Base-by-base conservation (phyloP, 2,888 invertebrate genomes). In the Protodeltote pygarga region DNA sequence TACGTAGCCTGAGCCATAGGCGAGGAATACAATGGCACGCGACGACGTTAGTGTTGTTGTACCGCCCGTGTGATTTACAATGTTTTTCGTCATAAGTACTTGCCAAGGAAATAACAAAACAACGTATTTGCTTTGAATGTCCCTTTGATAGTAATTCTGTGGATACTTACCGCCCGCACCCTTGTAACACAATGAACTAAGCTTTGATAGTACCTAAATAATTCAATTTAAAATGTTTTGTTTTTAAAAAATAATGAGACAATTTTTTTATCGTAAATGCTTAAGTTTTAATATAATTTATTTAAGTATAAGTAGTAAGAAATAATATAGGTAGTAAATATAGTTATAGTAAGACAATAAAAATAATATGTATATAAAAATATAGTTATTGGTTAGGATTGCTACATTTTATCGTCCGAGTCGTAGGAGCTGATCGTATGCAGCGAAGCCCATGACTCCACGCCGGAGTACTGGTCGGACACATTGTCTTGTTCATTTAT, bases 401-500 rank as follows among this genome's bases (percentile, higher is more conserved):
- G n/a, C n/a, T n/a, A n/a, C n/a, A 29, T 34, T 58, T 67, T 75
- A 27, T 71, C 73, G 23, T 74, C 73, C 0, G 75, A 77, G 3
- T 72, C 73, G 0, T 34, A 6, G 0, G 73, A 67, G 0, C 53
- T 51, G 2, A 52, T 3, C 0, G 75, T 76, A 2, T 62, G 65
- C 28, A 70, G 52, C 0, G 81, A 83, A 3, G 51, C 73, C 17
- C 61, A 24, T 2, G 84, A 83, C 0, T 65, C 79, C 19, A 61
- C 48, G 0, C 35, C 53, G 0, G 85, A 86, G 19, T 57, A 57
- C 39, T 74, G 73, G 14, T 86, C 83, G 0, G 85, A 81, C 1
- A 69, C 17, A 14, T 76, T 71, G 13, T 86, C 87, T 16, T 75
- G 39, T 14, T 91, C 87, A 45, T 89, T 89, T 32, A 93, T 87